These are phyloP conservation scores for Idaea dimidiata DNA, from an alignment of 2,888 invertebrate species.

Conservation along the genomic window DNA sequence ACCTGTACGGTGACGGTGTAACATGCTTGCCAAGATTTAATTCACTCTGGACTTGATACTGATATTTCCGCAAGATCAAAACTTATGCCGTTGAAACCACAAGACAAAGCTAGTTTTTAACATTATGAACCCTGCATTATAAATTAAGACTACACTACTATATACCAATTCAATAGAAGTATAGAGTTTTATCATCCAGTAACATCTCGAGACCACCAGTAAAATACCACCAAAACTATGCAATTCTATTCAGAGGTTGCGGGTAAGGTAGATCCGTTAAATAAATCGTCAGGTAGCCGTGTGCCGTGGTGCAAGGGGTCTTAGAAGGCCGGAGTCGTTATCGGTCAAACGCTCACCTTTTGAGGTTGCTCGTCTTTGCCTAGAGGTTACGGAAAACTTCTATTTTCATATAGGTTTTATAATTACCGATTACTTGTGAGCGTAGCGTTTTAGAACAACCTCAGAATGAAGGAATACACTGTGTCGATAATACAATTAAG, in stretches of 20 bases:
- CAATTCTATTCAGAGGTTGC: conserved; percentile 9
- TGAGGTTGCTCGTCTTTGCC: conserved; percentile 51
- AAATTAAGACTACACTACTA: too few species aligned
- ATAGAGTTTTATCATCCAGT: conserved; percentile 11
- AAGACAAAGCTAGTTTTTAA: too few species aligned
- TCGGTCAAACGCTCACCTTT: conserved; percentile 71
- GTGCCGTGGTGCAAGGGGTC: conserved; percentile 54
- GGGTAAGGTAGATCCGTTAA: conserved; percentile 9
- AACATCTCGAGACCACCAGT: conserved; percentile 5
- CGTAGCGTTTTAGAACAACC: neutral
- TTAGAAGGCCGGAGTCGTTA: conserved; percentile 73
- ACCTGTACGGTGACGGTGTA: too few species aligned
- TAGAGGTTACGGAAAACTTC: neutral
- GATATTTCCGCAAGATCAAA: too few species aligned
- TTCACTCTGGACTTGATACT: too few species aligned
- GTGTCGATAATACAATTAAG: too few species aligned
- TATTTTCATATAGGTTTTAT: neutral
- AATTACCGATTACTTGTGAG: neutral
- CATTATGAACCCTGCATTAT: too few species aligned
- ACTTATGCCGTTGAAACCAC: too few species aligned
- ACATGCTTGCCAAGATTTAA: too few species aligned
- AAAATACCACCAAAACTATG: conserved; percentile 12
- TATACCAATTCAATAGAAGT: neutral
- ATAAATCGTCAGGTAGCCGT: conserved; percentile 19
- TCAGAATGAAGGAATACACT: too few species aligned